Conservation (phyloP, 2,113 vertebrate species). For the Lepisosteus oculatus region DNA sequence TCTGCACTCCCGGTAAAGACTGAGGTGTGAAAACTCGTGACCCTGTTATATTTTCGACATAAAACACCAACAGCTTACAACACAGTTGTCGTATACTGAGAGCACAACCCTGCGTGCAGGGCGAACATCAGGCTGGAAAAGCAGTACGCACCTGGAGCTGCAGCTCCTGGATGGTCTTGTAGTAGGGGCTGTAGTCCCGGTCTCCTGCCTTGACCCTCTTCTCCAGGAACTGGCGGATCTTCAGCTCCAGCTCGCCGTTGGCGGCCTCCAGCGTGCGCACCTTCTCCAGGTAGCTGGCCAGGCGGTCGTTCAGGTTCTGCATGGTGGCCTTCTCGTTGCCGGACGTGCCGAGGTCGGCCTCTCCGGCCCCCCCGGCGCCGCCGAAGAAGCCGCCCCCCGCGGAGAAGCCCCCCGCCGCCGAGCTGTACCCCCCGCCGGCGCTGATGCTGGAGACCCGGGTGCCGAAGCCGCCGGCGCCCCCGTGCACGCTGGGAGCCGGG, state of each 20-base stretch:
- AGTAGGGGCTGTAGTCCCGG: not conserved
- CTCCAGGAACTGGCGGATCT: slow-evolving; percentile 12
- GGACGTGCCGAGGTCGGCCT: not conserved
- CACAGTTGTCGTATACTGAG: no score
- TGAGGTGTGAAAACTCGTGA: no score
- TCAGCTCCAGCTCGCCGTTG: slow-evolving; percentile 3
- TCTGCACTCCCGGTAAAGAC: no score
- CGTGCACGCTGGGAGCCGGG: no score
- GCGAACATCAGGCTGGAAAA: not conserved
- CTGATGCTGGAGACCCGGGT: no score
- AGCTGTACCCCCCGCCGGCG: no score
- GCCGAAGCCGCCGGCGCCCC: no score
- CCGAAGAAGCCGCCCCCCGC: not conserved
- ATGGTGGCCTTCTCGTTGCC: slow-evolving; percentile 15
- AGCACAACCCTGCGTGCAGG: no score
- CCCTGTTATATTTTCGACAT: no score
- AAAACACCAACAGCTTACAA: no score
- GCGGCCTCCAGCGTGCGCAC: slow-evolving; percentile 9
- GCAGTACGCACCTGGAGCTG: slow-evolving; percentile 7
- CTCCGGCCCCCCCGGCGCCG: not conserved
- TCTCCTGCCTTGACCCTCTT: not conserved
- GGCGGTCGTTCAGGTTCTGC: slow-evolving; percentile 18
- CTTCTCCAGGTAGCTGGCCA: slow-evolving; percentile 16
- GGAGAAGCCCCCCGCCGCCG: no score
- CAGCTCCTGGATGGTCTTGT: slow-evolving; percentile 4